Conservation (phyloP, 2,888 invertebrate species). For the Masnerella sp. region DNA sequence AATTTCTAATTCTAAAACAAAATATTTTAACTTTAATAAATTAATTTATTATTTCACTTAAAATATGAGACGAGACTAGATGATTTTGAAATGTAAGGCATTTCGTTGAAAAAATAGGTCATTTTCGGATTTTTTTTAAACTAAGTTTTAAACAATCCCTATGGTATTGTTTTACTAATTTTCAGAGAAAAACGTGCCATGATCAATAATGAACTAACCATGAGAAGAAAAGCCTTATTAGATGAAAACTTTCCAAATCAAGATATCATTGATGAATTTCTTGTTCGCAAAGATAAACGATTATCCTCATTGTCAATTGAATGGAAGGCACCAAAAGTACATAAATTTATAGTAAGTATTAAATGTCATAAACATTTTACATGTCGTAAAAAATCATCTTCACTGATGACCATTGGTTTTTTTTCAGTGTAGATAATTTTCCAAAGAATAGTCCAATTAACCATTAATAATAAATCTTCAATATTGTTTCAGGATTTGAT, state of each 20-base stretch:
- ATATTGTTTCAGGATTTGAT: slow-evolving; percentile 81
- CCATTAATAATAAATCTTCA: no score
- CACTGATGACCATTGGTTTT: no score
- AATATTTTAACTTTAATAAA: no score
- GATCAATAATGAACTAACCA: slow-evolving; percentile 83
- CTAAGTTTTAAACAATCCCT: slow-evolving; percentile 1
- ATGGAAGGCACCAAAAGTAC: slow-evolving; percentile 84
- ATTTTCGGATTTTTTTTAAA: slow-evolving; percentile 14
- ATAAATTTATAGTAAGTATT: slow-evolving; percentile 83
- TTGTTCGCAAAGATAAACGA: slow-evolving; percentile 79
- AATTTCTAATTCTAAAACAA: no score
- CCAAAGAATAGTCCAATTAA: no score
- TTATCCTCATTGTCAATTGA: slow-evolving; percentile 79
- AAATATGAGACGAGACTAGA: no score
- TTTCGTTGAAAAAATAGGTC: no score
- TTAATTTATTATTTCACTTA: no score
- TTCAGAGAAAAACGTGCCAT: slow-evolving; percentile 81
- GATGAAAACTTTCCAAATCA: slow-evolving; percentile 85
- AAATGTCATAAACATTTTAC: slow-evolving; percentile 1
- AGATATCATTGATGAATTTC: slow-evolving; percentile 86
- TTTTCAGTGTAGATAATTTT: background rate
- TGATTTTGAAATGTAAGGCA: no score
- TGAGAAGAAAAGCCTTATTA: slow-evolving; percentile 84
- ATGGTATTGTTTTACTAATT: slow-evolving; percentile 52
- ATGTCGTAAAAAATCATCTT: no score